These are phyloP conservation scores for Coregonus clupeaformis DNA, from an alignment of 2,113 vertebrate genomes.

Conservation along the genomic window DNA sequence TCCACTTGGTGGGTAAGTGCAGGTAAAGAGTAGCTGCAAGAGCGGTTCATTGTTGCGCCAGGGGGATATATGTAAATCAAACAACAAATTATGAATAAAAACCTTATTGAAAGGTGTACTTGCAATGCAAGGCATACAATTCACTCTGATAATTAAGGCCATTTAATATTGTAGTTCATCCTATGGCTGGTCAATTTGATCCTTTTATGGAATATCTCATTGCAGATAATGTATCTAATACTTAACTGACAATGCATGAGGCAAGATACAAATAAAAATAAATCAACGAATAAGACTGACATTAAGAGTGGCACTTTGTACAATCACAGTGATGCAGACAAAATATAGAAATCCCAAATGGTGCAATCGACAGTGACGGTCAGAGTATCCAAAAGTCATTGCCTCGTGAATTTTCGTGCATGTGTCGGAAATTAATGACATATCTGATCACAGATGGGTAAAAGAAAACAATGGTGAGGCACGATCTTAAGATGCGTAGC, in stretches of 20 bases:
- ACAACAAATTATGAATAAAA: too few species aligned
- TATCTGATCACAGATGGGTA: conserved; percentile 33
- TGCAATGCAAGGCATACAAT: background rate
- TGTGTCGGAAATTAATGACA: conserved; percentile 13
- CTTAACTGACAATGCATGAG: conserved; percentile 21
- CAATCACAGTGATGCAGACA: background rate
- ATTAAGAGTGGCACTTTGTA: background rate
- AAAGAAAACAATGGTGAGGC: conserved; percentile 20
- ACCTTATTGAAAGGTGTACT: background rate
- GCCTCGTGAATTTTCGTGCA: conserved; percentile 16
- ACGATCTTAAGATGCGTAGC: conserved; percentile 50
- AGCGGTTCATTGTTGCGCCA: background rate
- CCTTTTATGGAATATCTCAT: conserved; percentile 11
- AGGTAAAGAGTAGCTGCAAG: background rate
- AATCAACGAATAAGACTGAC: conserved; percentile 1
- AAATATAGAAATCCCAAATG: background rate
- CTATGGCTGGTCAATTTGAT: conserved; percentile 1
- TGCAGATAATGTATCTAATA: conserved; percentile 8
- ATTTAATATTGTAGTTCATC: background rate
- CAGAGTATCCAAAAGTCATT: background rate
- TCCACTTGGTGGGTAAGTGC: background rate
- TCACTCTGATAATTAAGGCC: background rate
- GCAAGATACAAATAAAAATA: conserved; percentile 1
- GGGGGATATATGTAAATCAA: too few species aligned
- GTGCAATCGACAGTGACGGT: background rate